Conservation (phyloP, 2,797 vertebrate species). For the Pogoniulus pusillus region DNA sequence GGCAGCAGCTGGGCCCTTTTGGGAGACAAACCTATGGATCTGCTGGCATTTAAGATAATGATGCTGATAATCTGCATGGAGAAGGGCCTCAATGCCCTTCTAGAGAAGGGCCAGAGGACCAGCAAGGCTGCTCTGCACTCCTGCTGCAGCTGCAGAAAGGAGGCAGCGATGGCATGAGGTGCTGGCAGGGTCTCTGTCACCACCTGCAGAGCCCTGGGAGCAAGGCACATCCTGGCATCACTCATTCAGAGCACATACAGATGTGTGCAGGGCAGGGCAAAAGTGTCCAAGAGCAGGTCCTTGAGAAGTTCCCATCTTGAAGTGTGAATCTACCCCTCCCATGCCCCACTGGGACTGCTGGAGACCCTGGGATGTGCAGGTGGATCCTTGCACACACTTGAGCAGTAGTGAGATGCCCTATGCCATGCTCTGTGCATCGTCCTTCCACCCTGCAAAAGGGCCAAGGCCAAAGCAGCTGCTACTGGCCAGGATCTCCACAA, state of each 20-base stretch:
- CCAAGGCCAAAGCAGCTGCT: neutral
- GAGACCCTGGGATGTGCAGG: neutral
- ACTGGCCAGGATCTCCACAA: neutral
- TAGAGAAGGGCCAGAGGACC: neutral
- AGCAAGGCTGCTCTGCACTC: neutral
- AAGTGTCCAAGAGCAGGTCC: neutral
- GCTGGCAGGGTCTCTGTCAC: rapidly evolving
- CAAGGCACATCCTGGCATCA: rapidly evolving
- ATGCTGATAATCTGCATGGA: neutral
- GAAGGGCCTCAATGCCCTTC: neutral
- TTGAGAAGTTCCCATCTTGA: no score
- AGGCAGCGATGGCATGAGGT: rapidly evolving
- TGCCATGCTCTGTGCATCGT: rapidly evolving
- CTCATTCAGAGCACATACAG: neutral
- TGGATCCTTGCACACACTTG: rapidly evolving
- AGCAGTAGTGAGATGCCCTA: neutral
- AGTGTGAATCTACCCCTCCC: neutral
- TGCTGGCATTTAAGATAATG: rapidly evolving
- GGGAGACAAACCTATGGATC: neutral
- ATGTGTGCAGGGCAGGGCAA: no score
- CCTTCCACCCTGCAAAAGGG: rapidly evolving
- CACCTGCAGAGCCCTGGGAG: neutral
- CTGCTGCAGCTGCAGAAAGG: neutral
- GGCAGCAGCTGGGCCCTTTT: neutral
- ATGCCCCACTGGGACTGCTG: neutral